These are phyloP conservation scores for Ctenopoma multispine DNA, from an alignment of 2,797 vertebrate genomes.

Conservation along the genomic window DNA sequence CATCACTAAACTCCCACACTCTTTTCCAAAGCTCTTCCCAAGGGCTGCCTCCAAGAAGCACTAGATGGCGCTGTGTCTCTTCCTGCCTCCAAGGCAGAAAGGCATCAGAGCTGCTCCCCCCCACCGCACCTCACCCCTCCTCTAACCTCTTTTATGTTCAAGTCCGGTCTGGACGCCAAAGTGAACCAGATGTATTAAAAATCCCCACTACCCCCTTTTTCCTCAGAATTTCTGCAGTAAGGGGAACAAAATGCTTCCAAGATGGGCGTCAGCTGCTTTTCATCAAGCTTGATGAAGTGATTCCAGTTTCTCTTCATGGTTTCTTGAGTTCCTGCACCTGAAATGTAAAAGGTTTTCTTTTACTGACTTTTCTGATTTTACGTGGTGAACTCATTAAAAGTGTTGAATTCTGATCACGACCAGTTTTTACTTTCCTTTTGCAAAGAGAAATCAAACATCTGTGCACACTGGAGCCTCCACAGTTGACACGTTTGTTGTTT, in stretches of 20 bases:
- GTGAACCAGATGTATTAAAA: slow-evolving; percentile 69
- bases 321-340: not conserved
- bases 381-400: too few relatives aligned
- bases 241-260: slow-evolving; percentile 48
- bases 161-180: slow-evolving; percentile 57
- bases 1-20: not conserved
- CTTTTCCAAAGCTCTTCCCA: slow-evolving; percentile 57
- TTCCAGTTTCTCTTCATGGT: slow-evolving; percentile 10
- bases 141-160: slow-evolving; percentile 58
- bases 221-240: slow-evolving; percentile 34
- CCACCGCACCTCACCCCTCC: not conserved
- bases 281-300: slow-evolving; percentile 42
- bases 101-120: not conserved
- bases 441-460: not conserved
- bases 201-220: slow-evolving; percentile 36
- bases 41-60: slow-evolving; percentile 11
- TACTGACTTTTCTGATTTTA: not conserved
- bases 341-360: not conserved
- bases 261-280: slow-evolving; percentile 61
- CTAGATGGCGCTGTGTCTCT: slow-evolving; percentile 78
- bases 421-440: not conserved
- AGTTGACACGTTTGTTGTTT: slow-evolving; percentile 10
- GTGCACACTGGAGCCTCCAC: not conserved
- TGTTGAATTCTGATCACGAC: not conserved
- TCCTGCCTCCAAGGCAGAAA: slow-evolving; percentile 5